These are phyloP conservation scores for Takifugu rubripes DNA, from an alignment of 2,797 vertebrate genomes.

Conservation along the genomic window DNA sequence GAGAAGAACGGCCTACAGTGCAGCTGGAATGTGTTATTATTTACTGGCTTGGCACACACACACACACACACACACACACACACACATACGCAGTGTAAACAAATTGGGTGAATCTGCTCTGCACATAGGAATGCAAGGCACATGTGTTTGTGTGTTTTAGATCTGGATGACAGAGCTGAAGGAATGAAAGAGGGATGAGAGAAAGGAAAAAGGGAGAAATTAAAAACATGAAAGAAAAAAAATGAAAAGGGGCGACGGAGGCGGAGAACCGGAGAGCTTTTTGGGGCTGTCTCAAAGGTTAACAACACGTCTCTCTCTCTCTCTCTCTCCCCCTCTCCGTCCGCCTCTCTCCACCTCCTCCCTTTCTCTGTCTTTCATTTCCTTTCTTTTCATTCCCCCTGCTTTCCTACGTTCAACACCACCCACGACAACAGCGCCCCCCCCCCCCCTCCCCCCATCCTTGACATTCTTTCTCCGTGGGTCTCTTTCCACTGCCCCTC, in stretches of 20 bases:
- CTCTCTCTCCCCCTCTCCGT: conserved; percentile 13
- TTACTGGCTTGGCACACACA: conserved; percentile 72
- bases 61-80: conserved; percentile 29
- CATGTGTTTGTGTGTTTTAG: conserved; percentile 70
- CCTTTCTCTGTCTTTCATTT: conserved; percentile 27
- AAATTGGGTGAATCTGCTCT: conserved; percentile 79
- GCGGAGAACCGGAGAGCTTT: conserved; percentile 22
- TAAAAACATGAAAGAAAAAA: conserved; percentile 14
- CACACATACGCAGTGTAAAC: conserved; percentile 67
- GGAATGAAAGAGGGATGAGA: conserved; percentile 50
- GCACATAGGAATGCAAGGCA: conserved; percentile 73
- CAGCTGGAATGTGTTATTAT: conserved; percentile 81
- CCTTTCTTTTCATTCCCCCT: conserved; percentile 5
- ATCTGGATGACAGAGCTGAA: conserved; percentile 64
- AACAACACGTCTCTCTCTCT: conserved; percentile 27
- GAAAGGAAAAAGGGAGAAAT: conserved; percentile 15
- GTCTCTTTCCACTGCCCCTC: conserved; percentile 6
- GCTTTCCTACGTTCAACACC: conserved; percentile 4
- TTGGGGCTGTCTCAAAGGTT: conserved; percentile 28
- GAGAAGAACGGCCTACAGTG: conserved; percentile 52
- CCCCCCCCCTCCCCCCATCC: neutral
- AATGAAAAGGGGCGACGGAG: conserved; percentile 1
- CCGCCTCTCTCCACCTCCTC: conserved; percentile 13
- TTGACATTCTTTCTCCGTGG: conserved; percentile 17
- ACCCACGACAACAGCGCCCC: neutral